Percentiles rank a stretch among this genome's conserved stretches.
phyloP scores from a whole-genome alignment of 2,888 invertebrate species.

The Deladenus siricidicola region DNA sequence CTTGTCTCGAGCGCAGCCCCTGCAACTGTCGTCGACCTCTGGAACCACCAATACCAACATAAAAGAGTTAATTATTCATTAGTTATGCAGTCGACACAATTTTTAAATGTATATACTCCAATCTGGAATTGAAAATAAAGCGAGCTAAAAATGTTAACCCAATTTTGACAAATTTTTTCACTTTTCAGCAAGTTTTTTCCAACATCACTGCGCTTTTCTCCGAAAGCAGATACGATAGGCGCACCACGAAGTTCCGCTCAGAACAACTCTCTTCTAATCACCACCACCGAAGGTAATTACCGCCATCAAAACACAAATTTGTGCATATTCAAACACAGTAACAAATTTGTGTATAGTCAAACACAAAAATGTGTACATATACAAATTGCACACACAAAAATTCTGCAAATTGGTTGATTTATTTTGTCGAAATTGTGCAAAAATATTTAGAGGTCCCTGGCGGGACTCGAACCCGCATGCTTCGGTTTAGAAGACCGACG shows the following conservation, averaged over 20 bases:
- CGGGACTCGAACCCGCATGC: too few species aligned
- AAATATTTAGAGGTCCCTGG: too few species aligned
- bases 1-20: conserved; percentile 53
- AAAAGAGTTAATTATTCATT: background rate
- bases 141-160: background rate
- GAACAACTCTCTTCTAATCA: conserved; percentile 11
- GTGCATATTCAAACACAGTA: background rate
- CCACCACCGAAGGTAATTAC: conserved; percentile 14
- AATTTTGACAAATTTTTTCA: too few species aligned
- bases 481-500: too few species aligned
- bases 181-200: conserved; percentile 1
- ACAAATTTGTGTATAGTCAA: too few species aligned
- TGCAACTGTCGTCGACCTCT: background rate
- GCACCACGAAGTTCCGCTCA: background rate
- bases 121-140: too few species aligned
- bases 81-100: background rate
- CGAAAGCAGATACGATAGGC: background rate
- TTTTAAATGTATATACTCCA: background rate
- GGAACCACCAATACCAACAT: background rate
- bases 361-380: too few species aligned
- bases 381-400: too few species aligned
- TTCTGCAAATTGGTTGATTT: too few species aligned
- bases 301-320: background rate
- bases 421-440: too few species aligned
- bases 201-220: background rate